Evolutionary conservation across 2,888 invertebrate species (phyloP).

Genomic region (Stomorhina lunata): DNA sequence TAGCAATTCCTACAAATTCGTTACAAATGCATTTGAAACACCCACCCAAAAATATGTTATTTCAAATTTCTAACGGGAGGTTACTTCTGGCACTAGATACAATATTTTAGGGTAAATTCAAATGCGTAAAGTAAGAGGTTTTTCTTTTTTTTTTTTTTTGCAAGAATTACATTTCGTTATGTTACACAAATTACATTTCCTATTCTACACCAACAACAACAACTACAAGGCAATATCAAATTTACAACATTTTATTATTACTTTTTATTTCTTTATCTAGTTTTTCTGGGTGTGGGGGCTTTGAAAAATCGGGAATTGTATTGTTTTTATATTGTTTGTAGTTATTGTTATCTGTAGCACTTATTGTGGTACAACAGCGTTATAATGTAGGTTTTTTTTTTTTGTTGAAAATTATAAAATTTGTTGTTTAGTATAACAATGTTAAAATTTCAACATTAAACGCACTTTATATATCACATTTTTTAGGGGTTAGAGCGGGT

Average conservation of each 20-base stretch:
- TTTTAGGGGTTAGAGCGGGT: not conserved
- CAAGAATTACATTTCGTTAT: conserved; percentile 8
- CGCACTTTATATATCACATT: conserved; percentile 32
- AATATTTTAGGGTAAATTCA: no score
- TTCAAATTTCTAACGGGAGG: no score
- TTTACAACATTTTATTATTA: conserved; percentile 50
- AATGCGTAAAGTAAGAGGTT: not conserved
- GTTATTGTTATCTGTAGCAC: conserved; percentile 9
- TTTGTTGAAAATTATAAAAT: not conserved
- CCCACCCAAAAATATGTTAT: no score
- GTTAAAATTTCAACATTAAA: conserved; percentile 30
- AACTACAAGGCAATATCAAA: conserved; percentile 54
- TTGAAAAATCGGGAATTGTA: not conserved
- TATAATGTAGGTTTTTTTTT: conserved; percentile 1
- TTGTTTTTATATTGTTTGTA: no score
- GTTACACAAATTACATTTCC: conserved; percentile 64
- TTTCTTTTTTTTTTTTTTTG: not conserved
- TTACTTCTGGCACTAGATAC: no score
- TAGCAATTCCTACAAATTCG: conserved; percentile 21
- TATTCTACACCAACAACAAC: conserved; percentile 33
- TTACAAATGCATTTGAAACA: conserved; percentile 51
- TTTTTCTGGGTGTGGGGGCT: not conserved
- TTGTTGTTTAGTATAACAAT: conserved; percentile 4
- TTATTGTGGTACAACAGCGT: conserved; percentile 19
- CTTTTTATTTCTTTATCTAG: not conserved